Percentiles rank a stretch among this genome's conserved stretches.
Conservation (phyloP, 2,888 invertebrate species). For the Latrodectus hesperus region DNA sequence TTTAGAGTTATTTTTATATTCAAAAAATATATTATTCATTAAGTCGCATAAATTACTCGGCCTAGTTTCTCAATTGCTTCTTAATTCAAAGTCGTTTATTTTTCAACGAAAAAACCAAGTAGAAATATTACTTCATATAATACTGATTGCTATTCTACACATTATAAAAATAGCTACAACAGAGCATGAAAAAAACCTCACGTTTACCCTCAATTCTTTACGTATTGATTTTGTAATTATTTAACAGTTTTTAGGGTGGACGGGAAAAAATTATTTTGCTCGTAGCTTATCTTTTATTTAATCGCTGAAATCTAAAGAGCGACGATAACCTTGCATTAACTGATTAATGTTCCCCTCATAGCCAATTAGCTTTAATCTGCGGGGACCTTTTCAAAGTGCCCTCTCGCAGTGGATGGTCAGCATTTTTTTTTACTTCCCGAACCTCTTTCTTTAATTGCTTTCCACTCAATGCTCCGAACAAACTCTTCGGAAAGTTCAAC, state of each 20-base stretch:
- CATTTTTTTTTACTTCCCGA: neutral
- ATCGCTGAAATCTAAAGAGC: slow-evolving; percentile 39
- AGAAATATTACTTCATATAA: too few species aligned
- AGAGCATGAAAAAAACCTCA: too few species aligned
- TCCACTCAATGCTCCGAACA: slow-evolving; percentile 5
- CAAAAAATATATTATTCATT: too few species aligned
- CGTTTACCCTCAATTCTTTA: neutral
- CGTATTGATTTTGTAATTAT: slow-evolving; percentile 61
- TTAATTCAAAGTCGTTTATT: too few species aligned
- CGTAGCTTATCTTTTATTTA: slow-evolving; percentile 55
- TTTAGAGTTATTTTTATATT: too few species aligned
- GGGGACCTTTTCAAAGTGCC: slow-evolving; percentile 29
- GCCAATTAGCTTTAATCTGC: slow-evolving; percentile 52
- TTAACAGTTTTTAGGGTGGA: slow-evolving; percentile 38
- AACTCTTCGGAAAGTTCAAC: too few species aligned
- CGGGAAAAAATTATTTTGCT: slow-evolving; percentile 27
- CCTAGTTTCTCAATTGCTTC: too few species aligned
- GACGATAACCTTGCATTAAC: slow-evolving; percentile 61
- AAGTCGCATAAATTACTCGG: too few species aligned
- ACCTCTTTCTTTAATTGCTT: slow-evolving; percentile 31
- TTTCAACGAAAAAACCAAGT: too few species aligned
- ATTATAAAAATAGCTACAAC: too few species aligned
- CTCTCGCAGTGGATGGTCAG: slow-evolving; percentile 17
- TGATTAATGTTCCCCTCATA: slow-evolving; percentile 56
- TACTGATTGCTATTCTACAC: too few species aligned